phyloP scores from a whole-genome alignment of 2,113 vertebrate genomes.

The Girardinichthys multiradiatus region DNA sequence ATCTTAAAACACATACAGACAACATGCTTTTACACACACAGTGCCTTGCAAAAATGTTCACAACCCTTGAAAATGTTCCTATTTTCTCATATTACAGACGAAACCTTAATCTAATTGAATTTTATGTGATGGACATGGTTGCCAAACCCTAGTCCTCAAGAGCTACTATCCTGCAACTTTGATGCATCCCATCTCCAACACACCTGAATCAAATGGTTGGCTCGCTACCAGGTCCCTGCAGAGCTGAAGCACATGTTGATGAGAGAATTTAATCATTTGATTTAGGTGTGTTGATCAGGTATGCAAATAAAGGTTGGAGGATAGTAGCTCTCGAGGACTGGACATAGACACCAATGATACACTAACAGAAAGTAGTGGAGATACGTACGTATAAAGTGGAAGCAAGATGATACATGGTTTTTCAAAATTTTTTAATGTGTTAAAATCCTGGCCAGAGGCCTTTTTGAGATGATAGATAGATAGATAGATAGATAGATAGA shows the following conservation, averaged over 20 bases:
- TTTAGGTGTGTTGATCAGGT: neutral
- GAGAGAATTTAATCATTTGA: neutral
- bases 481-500: too few species aligned
- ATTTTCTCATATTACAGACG: neutral
- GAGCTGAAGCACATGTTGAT: neutral
- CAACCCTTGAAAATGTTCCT: neutral
- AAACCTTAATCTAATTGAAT: neutral
- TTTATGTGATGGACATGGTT: neutral
- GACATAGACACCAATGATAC: neutral
- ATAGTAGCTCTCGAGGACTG: neutral
- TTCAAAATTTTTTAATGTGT: too few species aligned
- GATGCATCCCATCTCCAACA: neutral
- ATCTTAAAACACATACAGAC: neutral
- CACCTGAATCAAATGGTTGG: neutral
- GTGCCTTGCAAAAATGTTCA: neutral
- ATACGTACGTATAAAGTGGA: too few species aligned
- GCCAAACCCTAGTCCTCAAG: neutral
- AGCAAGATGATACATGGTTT: too few species aligned
- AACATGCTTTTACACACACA: neutral
- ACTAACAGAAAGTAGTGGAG: too few species aligned
- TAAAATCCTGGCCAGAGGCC: too few species aligned
- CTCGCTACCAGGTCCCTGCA: neutral
- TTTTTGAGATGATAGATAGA: too few species aligned
- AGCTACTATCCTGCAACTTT: neutral
- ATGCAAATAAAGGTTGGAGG: neutral